phyloP scores from a whole-genome alignment of 2,797 vertebrate species.

The Podargus strigoides region DNA sequence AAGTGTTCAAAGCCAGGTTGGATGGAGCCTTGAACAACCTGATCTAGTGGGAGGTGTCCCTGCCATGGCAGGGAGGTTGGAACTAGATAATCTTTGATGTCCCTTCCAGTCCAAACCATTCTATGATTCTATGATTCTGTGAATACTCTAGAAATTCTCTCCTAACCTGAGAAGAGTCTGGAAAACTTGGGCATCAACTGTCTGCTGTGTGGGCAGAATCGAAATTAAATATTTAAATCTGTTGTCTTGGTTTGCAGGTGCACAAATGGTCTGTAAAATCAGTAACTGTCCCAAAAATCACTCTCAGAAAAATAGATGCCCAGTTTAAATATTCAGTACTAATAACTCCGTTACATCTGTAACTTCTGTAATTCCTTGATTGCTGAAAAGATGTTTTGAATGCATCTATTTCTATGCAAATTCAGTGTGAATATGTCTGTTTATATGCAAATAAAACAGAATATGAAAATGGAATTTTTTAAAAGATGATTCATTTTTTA shows the following conservation, averaged over 20 bases:
- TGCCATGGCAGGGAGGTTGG: no score
- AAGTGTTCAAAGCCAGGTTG: no score
- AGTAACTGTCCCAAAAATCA: not conserved
- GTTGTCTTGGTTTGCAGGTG: not conserved
- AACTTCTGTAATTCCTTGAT: constrained; percentile 44
- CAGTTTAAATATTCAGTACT: constrained; percentile 37
- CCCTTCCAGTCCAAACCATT: no score
- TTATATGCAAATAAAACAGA: constrained; percentile 48
- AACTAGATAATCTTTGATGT: no score
- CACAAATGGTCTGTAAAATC: not conserved
- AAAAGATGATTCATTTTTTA: constrained; percentile 17
- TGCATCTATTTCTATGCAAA: constrained; percentile 41
- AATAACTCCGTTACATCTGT: constrained; percentile 46
- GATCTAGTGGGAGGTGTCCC: no score
- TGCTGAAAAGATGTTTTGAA: constrained; percentile 24
- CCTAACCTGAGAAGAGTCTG: not conserved
- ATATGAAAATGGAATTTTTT: not conserved
- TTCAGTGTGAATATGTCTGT: not conserved
- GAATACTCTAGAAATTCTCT: not conserved
- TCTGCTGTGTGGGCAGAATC: not conserved
- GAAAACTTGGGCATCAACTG: not conserved
- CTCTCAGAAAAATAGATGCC: constrained; percentile 12
- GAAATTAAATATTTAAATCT: not conserved
- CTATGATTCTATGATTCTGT: no score
- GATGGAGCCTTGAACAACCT: no score